Base-by-base conservation (phyloP, 2,797 vertebrate genomes). In the Cryptoprocta ferox region DNA sequence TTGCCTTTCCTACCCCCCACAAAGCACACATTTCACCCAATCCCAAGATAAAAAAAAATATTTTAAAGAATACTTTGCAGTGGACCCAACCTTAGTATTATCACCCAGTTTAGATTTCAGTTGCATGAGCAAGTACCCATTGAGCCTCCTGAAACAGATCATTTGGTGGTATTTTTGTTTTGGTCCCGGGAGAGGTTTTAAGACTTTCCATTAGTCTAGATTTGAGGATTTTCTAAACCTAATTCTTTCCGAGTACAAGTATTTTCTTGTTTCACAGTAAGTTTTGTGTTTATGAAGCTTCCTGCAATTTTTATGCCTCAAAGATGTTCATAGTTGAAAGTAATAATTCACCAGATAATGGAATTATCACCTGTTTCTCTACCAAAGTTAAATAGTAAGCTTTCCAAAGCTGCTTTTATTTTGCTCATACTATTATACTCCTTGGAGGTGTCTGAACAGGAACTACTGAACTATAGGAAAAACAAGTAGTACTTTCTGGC, bases 81-180 rank as follows among this genome's bases (percentile, higher is more conserved):
- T 61, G 24, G 48, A 16, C 30, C 81, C 79, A 93, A 70, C 48
- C 56, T 93, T 92, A 71, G 63, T 37, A 89, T 89, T 95, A 80
- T 73, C 73, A 91, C 63, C 75, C 30, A 66, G 82, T 83, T 89
- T 89, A 82, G 70, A 93, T 65, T 90, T 95, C 80, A 81, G 61
- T 50, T 82, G 30, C 85, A 68, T 39, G 50, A 88, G n/a, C 45
- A 90, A 78, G 89, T 92, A 24, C 75, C 66, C 66, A 28, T 66
- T 84, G 75, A 92, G 37, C 15, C 61, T 76, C 89, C 37, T 56
- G 83, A 96, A 97, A 96, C 89, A 95, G 75, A 87, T 79, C 80
- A 91, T 94, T 94, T 88, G 13, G 18, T 88, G 56, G 81, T 80
- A 89, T 96, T 96, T 95, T 94, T 88, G 78, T 79, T 96, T 91